Base-by-base conservation (phyloP, 2,797 vertebrate species). In the Heterohyrax brucei region DNA sequence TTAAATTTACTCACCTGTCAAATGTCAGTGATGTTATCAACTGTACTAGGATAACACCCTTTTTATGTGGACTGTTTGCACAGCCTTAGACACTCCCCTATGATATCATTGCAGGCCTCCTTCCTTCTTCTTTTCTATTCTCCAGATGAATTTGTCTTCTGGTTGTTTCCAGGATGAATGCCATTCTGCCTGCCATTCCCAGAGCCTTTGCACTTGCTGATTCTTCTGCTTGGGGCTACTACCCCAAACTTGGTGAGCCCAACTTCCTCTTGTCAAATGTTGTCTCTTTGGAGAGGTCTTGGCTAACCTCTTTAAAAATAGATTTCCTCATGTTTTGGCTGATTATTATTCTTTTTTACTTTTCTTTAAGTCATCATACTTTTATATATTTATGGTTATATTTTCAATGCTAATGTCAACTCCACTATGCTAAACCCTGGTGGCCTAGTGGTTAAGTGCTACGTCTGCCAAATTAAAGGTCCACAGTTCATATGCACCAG, bases 1-100 rank as follows among this genome's bases (percentile, higher is more conserved):
- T 95, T 89, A 94, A 59, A 62, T 77, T 86, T 90, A 87, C 50
- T 96, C 68, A 77, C 26, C 75, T 91, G n/a, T 33, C 91, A 94
- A 95, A 80, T 12, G 14, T 72, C 5, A 39, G 4, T 26, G 10
- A 48, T 13, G 30, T 39, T 39, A 5, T 56, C 30, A 81, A 24
- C 66, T 53, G 1, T 46, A 68, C 22, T 73, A 19, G 44, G 87
- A 78, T 68, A 87, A 91, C 91, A 59, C 10, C 9, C 33, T 91
- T 66, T 14, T 9, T 19, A 46, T 1, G 7, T 1, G 50, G 21
- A 46, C 86, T 70, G 26, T 44, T 50, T 82, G 44, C 21, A 33
- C 33, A 79, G 30, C 64, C 24, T 30, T 76, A 64, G 44, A 83
- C 21, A 28, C 2, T 83, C n/a, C 39, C 94, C 59, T 61, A 59